Evolutionary conservation across 2,888 invertebrate genomes (phyloP).

Genomic region (Nesidiocoris tenuis): DNA sequence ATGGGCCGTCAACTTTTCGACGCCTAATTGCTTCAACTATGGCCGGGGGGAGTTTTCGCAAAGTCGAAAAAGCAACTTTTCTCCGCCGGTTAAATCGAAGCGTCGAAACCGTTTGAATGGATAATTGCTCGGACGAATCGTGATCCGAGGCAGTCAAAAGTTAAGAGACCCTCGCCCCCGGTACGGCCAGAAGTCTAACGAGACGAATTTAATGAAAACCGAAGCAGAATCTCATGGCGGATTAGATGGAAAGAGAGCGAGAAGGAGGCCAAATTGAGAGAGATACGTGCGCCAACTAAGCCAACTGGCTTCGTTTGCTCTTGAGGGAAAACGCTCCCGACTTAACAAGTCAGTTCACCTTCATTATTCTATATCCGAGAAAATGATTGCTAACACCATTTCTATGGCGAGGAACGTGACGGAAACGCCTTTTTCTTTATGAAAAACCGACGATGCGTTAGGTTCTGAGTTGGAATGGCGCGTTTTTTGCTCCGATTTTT

Average conservation of each 20-base stretch:
- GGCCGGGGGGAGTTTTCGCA: background rate
- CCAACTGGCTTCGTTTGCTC: slow-evolving; percentile 27
- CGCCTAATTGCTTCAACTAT: background rate
- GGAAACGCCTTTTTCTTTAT: no score
- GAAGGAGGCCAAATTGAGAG: background rate
- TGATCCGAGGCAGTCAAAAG: slow-evolving; percentile 12
- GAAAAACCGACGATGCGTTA: no score
- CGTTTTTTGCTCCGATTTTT: no score
- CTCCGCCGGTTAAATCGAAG: background rate
- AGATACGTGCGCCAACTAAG: background rate
- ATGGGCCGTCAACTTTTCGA: background rate
- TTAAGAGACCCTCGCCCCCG: background rate
- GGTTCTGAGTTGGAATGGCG: no score
- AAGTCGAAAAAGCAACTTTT: background rate
- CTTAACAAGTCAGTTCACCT: background rate
- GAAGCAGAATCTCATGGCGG: background rate
- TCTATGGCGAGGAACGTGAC: background rate
- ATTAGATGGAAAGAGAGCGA: background rate
- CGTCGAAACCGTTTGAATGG: slow-evolving; percentile 7
- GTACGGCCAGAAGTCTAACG: background rate
- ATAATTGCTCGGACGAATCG: slow-evolving; percentile 30
- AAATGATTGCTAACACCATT: background rate
- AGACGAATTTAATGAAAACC: background rate
- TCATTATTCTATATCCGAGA: background rate
- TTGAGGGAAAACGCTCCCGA: slow-evolving; percentile 14